Evolutionary conservation across 2,113 vertebrate species (phyloP).

Genomic region (Channa maculata): DNA sequence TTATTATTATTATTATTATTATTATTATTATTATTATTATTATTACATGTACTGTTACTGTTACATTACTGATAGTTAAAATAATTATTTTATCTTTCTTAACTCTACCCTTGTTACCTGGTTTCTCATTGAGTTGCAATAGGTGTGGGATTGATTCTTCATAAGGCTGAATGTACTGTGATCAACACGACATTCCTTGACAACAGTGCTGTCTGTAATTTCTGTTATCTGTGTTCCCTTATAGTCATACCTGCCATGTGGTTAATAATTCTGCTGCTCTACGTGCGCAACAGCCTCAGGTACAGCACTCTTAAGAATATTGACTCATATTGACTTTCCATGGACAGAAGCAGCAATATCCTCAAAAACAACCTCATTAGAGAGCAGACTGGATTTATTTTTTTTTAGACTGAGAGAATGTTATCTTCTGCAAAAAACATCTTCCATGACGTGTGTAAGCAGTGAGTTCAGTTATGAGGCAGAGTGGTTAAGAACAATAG

Average conservation of each 20-base stretch:
- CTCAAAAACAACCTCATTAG: constrained; percentile 23
- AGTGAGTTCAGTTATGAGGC: not conserved
- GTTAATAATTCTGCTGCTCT: constrained; percentile 29
- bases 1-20: too few species aligned
- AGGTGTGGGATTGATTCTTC: not conserved
- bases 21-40: too few species aligned
- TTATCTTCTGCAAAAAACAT: not conserved
- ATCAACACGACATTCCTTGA: not conserved
- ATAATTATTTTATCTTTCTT: too few species aligned
- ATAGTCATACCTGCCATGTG: constrained; percentile 41
- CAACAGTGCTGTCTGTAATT: constrained; percentile 13
- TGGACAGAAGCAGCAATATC: constrained; percentile 9
- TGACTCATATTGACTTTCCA: constrained; percentile 33
- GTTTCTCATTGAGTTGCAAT: not conserved
- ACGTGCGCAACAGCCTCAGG: constrained; percentile 51
- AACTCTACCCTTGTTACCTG: not conserved
- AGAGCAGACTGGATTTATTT: not conserved
- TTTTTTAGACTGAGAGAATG: not conserved
- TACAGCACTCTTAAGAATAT: constrained; percentile 28
- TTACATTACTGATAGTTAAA: too few species aligned
- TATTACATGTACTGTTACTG: too few species aligned
- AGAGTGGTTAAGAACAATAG: too few species aligned
- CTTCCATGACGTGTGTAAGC: not conserved
- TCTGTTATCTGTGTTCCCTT: constrained; percentile 57
- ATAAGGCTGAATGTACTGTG: not conserved